Evolutionary conservation across 2,113 vertebrate genomes (phyloP), one percentile per base, ranked within the genome.

Genomic region (Pterocles gutturalis): DNA sequence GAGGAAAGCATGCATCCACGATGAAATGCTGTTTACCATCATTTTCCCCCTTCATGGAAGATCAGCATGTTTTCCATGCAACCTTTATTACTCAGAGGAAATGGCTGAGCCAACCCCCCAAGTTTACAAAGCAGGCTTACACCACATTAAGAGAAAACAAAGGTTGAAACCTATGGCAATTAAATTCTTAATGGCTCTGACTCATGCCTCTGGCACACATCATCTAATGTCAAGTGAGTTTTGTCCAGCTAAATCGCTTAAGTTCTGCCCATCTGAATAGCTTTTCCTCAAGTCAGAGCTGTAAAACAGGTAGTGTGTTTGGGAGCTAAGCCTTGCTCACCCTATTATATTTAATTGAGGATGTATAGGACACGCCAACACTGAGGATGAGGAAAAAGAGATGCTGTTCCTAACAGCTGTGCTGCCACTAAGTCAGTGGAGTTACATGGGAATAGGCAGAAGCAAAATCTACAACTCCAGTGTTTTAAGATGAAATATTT

Each of bases 71-170:
- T 93, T 87, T 82, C 80, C 80, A 36, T 67, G 45, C 83, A 76
- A 53, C 10, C 17, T 49, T 66, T 26, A 82, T 97, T 92, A 96
- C 93, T 95, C 92, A 95, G 81, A 96, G 92, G 97, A 97, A 97
- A 46, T 38, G 69, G 86, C 79, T 55, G 34, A 71, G 77, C 70
- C 87, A 93, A 62, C 26, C 90, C 61, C 22, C 29, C 25, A 62
- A 10, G 79, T 80, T 77, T 89, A 95, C 62, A 76, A 76, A 87
- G 65, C 31, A 41, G 31, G 38, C 33, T 92, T 67, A 28, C 9
- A 79, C 80, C 76, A 89, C 80, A 73, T 79, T 46, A 95, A 94
- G 67, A 53, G 70, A n/a, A 54, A 54, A 88, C 77, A 87, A 89
- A 91, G 83, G 57, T 71, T 83, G 89, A 87, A 95, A 95, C 91